Base-by-base conservation (phyloP, 35 echinoderm and acorn worm species). In the Amphiura filiformis region DNA sequence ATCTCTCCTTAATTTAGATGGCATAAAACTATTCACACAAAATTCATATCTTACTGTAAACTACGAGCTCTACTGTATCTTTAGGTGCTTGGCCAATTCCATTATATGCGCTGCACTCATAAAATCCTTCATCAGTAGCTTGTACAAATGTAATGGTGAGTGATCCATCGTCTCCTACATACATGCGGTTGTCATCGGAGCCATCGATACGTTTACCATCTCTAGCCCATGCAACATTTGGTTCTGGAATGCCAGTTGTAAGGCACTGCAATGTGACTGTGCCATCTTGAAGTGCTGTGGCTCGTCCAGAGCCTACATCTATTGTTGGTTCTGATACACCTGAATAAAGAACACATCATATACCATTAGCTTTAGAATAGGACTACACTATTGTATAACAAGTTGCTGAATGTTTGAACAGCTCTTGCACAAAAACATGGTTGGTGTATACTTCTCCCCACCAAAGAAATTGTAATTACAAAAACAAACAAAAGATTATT, bases 101-200 rank as follows among this genome's bases (percentile, higher is more conserved):
- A 78, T 97, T 97, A 37, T 86, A 81, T 4, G 96, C 96, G 20
- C 37, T 83, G 39, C 96, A 99, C 38, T 42, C 76, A 42, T 95
- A 99, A 13, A 56, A 78, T 47, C 93, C 96, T 31, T 80, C 79
- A 88, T 99, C 96, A 36, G 41, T 57, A 18, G 78, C 56, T 32
- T 33, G 75, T 7, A 91, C 79, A 57, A 82, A 31, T 4, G 65
- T 38, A 64, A 99, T 93, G 65, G 75, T 94, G 12, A 99, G 80
- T 7, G 78, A 76, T 0, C 96, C 96, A 33, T 39, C 87, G 56
- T 47, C 75, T n/a, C 75, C 64, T 13, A 86, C 75, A 17, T 76
- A 39, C 26, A 90, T 57, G 34, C 84, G 89, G 23, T 65, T 82
- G 84, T 86, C 84, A 23, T 32, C 17, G 15, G 89, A 32, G 22